Evolutionary conservation across 2,888 invertebrate genomes (phyloP).

Genomic region (Ferrisia virgata): DNA sequence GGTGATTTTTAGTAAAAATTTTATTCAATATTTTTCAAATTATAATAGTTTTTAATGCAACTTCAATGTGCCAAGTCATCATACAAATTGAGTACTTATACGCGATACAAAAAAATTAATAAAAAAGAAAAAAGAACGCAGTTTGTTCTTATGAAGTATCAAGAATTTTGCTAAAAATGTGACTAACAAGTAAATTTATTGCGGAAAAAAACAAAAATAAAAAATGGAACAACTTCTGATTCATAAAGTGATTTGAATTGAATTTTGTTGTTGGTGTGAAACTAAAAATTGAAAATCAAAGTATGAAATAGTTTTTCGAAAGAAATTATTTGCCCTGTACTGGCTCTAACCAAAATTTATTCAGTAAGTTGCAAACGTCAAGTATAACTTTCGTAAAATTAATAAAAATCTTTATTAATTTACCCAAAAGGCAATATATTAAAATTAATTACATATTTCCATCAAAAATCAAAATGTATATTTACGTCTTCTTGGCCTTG

Average conservation of each 20-base stretch:
- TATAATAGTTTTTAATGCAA: too few species aligned
- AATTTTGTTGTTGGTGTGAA: background rate
- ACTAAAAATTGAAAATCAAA: too few species aligned
- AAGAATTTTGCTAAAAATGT: background rate
- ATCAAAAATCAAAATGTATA: slow-evolving; percentile 13
- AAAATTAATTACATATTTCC: background rate
- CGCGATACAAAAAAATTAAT: background rate
- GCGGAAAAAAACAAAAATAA: background rate
- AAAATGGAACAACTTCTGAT: too few species aligned
- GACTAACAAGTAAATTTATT: too few species aligned
- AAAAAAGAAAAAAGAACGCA: background rate
- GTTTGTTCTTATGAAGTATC: background rate
- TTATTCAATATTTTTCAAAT: background rate
- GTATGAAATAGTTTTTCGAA: background rate
- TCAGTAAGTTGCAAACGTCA: too few species aligned
- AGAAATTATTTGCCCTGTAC: too few species aligned
- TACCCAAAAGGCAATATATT: background rate
- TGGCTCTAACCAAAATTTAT: too few species aligned
- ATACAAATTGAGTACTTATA: background rate
- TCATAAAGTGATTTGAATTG: too few species aligned
- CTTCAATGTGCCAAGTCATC: background rate
- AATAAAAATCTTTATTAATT: too few species aligned
- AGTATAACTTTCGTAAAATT: too few species aligned
- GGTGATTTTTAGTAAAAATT: background rate
- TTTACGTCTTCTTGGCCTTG: slow-evolving; percentile 2